Base-by-base conservation (phyloP, 2,888 invertebrate species). In the Oscheius sp. region DNA sequence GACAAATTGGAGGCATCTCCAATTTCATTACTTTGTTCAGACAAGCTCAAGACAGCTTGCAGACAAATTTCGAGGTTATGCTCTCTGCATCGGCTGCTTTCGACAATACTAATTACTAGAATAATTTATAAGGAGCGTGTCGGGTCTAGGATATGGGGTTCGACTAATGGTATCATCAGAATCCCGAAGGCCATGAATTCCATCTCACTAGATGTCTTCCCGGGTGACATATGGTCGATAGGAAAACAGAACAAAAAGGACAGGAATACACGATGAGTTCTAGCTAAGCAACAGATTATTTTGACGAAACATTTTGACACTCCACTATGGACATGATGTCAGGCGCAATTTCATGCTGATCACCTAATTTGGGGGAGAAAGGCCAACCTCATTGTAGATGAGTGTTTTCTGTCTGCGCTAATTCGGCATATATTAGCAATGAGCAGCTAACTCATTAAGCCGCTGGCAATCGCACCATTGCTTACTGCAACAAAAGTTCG, bases 351-450 rank as follows among this genome's bases (percentile, higher is more conserved):
- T n/a, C n/a, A n/a, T n/a, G n/a, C 36, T 20, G 33, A 36, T 54
- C 54, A 36, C 33, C 54, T 22, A 28, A 54, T 54, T 54, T 54
- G 54, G 5, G 12, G 54, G 32, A 54, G 54, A 54, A 54, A 54
- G 33, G 54, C 54, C 54, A 54, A 54, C 33, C 59, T 59, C 59
- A 59, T 59, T 59, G 59, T 59, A 26, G 59, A 59, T 59, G 59
- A 59, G 59, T 59, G 59, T 59, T 59, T 59, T 59, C 59, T 59
- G 59, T 59, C 41, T 59, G 59, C 44, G 59, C 59, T 59, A 59
- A 59, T 59, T 59, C 59, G 59, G 44, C 59, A 44, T 59, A 59
- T 59, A 59, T 59, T 41, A 59, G 59, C 59, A 59, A 59, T 59
- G 59, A 44, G 59, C 59, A 44, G 59, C 59, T 59, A 59, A 59